Conservation (phyloP, 2,797 vertebrate species). For the Spea hammondii region DNA sequence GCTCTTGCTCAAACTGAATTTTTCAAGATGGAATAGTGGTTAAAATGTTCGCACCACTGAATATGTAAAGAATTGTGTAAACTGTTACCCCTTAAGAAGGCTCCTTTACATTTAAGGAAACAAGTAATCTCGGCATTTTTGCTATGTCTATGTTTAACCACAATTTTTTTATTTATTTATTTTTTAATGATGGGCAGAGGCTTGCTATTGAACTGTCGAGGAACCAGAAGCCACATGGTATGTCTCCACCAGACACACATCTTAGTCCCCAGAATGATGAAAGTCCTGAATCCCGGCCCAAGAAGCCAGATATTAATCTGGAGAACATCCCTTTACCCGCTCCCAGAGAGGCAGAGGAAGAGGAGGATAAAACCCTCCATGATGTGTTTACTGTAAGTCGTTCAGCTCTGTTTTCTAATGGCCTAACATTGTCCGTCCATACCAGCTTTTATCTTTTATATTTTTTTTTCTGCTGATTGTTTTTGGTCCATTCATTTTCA, state of each 20-base stretch:
- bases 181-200: slow-evolving; percentile 69
- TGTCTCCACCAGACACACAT: slow-evolving; percentile 86
- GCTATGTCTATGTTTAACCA: not conserved
- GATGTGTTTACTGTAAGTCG: slow-evolving; percentile 89
- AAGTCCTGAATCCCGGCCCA: slow-evolving; percentile 67
- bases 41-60: no score
- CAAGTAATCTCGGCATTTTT: not conserved
- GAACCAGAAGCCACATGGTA: slow-evolving; percentile 86
- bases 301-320: slow-evolving; percentile 72
- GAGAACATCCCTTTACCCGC: slow-evolving; percentile 68
- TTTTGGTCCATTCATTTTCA: no score
- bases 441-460: not conserved
- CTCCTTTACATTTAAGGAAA: no score
- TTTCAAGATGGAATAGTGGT: no score
- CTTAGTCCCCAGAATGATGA: slow-evolving; percentile 79
- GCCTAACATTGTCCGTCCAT: not conserved
- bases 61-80: no score
- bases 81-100: no score
- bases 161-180: slow-evolving; percentile 39
- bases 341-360: slow-evolving; percentile 69
- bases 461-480: not conserved
- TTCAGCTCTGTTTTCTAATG: not conserved
- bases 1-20: no score
- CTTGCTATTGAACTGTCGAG: slow-evolving; percentile 92
- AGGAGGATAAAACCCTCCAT: slow-evolving; percentile 80